Evolutionary conservation across 2,113 vertebrate species (phyloP).

Genomic region (Mionectes macconnelli): DNA sequence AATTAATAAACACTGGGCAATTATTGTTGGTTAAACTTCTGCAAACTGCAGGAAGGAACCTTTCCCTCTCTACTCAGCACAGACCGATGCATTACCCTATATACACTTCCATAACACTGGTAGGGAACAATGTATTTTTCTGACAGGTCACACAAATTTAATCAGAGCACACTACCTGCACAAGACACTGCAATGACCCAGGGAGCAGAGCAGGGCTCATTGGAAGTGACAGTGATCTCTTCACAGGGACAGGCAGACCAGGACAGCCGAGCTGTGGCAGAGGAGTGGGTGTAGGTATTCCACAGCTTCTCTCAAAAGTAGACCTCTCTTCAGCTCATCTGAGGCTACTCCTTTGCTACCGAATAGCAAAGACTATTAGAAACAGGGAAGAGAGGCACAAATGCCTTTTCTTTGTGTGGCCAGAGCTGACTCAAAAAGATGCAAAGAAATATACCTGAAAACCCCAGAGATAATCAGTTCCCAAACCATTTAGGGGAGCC

Average conservation of each 20-base stretch:
- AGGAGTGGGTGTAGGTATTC: neutral
- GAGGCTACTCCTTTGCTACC: rapidly evolving
- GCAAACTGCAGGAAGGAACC: neutral
- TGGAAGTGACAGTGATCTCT: neutral
- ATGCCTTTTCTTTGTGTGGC: neutral
- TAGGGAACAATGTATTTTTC: neutral
- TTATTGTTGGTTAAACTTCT: neutral
- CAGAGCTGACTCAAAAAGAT: neutral
- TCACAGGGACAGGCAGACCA: neutral
- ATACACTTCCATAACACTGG: neutral
- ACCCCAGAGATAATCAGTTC: neutral
- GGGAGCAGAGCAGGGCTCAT: neutral
- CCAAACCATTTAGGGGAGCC: neutral
- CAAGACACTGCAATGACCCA: neutral
- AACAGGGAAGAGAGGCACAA: neutral
- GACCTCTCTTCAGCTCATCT: neutral
- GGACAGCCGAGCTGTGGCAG: rapidly evolving
- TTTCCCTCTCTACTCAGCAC: neutral
- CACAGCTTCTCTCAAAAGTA: rapidly evolving
- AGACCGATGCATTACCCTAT: rapidly evolving
- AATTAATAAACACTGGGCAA: rapidly evolving
- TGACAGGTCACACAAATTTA: neutral
- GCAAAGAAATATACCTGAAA: neutral
- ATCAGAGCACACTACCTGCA: neutral
- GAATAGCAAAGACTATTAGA: neutral